phyloP scores from a whole-genome alignment of 2,797 vertebrate species.

The Falco berigora region DNA sequence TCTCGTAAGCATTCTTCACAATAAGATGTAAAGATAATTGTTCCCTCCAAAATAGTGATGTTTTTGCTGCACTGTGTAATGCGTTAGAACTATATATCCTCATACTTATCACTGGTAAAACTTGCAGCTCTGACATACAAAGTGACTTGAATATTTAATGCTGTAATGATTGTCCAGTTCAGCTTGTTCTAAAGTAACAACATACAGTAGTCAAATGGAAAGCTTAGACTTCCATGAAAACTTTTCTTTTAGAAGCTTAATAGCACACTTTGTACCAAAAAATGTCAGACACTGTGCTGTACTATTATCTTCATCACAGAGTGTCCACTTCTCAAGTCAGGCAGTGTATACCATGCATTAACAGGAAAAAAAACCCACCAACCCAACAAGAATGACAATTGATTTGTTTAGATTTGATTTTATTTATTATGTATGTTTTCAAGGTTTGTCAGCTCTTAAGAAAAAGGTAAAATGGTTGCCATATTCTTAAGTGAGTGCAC shows the following conservation, averaged over 20 bases:
- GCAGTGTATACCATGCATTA: constrained; percentile 24
- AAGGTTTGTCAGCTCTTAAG: constrained; percentile 66
- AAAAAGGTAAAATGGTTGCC: constrained; percentile 60
- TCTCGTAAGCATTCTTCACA: not conserved
- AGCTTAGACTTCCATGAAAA: constrained; percentile 39
- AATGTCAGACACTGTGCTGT: constrained; percentile 74
- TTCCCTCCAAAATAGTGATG: not conserved
- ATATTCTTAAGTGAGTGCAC: constrained; percentile 63
- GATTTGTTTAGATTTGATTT: constrained; percentile 57
- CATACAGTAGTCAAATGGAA: constrained; percentile 38
- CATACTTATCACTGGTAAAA: constrained; percentile 28
- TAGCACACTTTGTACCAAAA: constrained; percentile 76
- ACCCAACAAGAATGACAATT: not conserved
- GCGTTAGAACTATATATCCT: not conserved
- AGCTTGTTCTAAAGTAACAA: constrained; percentile 43
- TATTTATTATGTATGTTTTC: constrained; percentile 71
- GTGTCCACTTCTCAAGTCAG: constrained; percentile 55
- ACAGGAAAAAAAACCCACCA: not conserved
- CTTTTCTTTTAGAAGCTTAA: constrained; percentile 23
- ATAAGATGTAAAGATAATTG: not conserved
- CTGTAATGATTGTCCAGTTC: constrained; percentile 55
- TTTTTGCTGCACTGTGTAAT: constrained; percentile 20
- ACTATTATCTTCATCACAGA: constrained; percentile 39
- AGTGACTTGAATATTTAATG: constrained; percentile 67
- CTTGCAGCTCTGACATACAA: constrained; percentile 33